phyloP scores from a whole-genome alignment of 2,888 invertebrate genomes.

The Timema cristinae region DNA sequence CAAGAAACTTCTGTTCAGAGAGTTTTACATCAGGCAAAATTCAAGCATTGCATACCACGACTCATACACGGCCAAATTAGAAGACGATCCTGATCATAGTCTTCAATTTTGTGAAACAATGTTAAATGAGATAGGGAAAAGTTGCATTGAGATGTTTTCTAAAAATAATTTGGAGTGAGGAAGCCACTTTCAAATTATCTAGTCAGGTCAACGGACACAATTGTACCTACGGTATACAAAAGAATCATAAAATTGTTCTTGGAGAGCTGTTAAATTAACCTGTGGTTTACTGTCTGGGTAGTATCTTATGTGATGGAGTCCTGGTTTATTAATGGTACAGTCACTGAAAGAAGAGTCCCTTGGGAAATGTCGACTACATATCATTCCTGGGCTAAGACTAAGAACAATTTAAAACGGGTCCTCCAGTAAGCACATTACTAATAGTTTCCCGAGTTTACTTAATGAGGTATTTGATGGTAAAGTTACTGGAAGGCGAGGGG shows the following conservation, averaged over 20 bases:
- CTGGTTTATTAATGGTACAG: too few relatives aligned
- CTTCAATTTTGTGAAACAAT: background rate
- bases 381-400: too few relatives aligned
- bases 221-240: too few relatives aligned
- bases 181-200: too few relatives aligned
- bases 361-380: too few relatives aligned
- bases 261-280: too few relatives aligned
- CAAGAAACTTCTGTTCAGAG: background rate
- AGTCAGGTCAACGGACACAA: too few relatives aligned
- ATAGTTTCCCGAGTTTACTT: background rate
- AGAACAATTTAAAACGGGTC: too few relatives aligned
- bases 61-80: background rate
- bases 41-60: slow-evolving; percentile 3
- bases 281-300: too few relatives aligned
- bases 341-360: too few relatives aligned
- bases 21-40: background rate
- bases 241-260: too few relatives aligned
- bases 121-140: background rate
- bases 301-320: too few relatives aligned
- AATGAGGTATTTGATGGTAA: background rate
- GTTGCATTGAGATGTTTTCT: background rate
- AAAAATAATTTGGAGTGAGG: background rate
- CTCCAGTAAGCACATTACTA: background rate
- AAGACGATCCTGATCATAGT: background rate
- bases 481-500: background rate